A percentile compares a stretch with the other conserved stretches of the same genome.
phyloP scores from a whole-genome alignment of 2,888 invertebrate genomes.

The Lasius platythorax region DNA sequence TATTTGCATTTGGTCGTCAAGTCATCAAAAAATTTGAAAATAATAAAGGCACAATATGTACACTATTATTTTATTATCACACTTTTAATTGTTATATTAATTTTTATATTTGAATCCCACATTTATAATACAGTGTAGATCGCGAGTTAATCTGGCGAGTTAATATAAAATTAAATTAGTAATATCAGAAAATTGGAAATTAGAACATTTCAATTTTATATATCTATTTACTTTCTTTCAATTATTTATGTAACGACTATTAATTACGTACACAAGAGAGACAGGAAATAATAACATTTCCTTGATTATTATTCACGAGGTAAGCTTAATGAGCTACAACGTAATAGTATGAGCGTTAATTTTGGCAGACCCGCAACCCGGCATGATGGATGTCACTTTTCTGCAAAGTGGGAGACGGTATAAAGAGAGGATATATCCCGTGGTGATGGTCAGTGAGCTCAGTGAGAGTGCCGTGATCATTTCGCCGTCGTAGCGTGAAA shows the following conservation, averaged over 20 bases:
- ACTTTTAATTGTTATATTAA: neutral
- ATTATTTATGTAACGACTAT: neutral
- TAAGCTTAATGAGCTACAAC: neutral
- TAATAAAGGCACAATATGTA: neutral
- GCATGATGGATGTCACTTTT: constrained; percentile 56
- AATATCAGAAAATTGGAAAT: neutral
- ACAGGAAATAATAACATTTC: neutral
- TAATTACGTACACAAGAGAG: neutral
- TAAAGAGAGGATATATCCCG: constrained; percentile 83
- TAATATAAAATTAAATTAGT: neutral
- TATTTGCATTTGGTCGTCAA: neutral
- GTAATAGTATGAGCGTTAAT: neutral
- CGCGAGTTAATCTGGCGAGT: neutral
- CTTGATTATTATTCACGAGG: neutral
- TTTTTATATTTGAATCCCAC: neutral
- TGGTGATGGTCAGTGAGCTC: constrained; percentile 83
- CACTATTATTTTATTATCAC: neutral
- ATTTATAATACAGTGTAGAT: neutral
- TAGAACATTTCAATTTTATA: neutral
- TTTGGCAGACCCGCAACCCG: constrained; percentile 37
- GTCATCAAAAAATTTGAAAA: neutral
- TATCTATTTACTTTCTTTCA: neutral
- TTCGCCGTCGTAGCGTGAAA: constrained; percentile 81
- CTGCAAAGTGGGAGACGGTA: constrained; percentile 83
- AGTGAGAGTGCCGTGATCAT: constrained; percentile 85